These are phyloP conservation scores for Empis stercorea DNA, from an alignment of 2,888 invertebrate genomes.

Conservation along the genomic window DNA sequence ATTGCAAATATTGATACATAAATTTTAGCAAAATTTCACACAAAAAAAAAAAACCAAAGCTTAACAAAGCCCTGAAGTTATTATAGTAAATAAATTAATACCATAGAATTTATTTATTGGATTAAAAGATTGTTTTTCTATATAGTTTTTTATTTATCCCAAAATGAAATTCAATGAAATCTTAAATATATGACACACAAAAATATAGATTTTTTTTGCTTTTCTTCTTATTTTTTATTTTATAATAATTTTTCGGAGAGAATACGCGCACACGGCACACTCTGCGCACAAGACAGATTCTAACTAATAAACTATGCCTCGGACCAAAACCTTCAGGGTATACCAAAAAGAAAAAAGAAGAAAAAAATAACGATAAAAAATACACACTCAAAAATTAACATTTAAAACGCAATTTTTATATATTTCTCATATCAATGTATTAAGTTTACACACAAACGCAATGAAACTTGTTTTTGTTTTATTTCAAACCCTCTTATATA, in stretches of 20 bases:
- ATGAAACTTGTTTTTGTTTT: too few relatives aligned
- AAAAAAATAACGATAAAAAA: neutral
- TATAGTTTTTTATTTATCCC: too few relatives aligned
- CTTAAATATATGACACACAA: too few relatives aligned
- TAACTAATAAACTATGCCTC: conserved; percentile 26
- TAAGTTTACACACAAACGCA: too few relatives aligned
- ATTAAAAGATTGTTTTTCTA: too few relatives aligned
- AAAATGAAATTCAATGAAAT: too few relatives aligned
- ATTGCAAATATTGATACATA: too few relatives aligned
- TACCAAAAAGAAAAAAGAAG: too few relatives aligned
- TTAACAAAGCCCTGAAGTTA: neutral
- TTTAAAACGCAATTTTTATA: neutral
- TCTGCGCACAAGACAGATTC: conserved; percentile 23
- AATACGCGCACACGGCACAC: conserved; percentile 20
- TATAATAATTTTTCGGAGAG: conserved; percentile 3
- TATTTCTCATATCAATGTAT: neutral
- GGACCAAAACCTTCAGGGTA: conserved; percentile 35
- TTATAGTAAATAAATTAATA: neutral
- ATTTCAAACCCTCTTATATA: too few relatives aligned
- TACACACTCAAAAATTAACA: neutral
- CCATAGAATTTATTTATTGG: neutral
- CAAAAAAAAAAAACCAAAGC: too few relatives aligned
- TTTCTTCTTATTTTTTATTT: neutral
- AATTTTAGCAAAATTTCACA: too few relatives aligned
- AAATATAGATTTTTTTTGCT: neutral